Conservation (phyloP, 2,113 vertebrate species). For the Menidia beryllina region DNA sequence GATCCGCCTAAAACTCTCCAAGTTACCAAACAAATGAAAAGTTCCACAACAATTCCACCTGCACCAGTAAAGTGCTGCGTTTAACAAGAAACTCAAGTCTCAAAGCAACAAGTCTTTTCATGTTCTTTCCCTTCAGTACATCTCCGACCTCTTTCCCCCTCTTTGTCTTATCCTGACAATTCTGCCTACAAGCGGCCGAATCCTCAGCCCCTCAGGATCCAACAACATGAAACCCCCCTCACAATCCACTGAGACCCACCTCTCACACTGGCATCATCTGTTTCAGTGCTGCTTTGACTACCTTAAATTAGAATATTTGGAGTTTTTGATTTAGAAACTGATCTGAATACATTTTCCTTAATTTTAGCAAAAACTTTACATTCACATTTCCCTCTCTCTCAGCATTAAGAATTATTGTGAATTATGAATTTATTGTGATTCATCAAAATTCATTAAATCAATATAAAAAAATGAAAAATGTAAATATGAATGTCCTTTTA, state of each 20-base stretch:
- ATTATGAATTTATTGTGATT: too few species aligned
- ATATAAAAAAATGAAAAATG: too few species aligned
- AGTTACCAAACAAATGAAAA: not conserved
- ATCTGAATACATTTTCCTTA: too few species aligned
- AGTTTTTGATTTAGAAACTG: too few species aligned
- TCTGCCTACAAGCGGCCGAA: not conserved
- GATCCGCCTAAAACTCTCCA: not conserved
- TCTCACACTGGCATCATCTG: not conserved
- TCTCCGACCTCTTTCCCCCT: not conserved
- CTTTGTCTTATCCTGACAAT: not conserved
- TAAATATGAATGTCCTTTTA: too few species aligned
- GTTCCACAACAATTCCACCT: slow-evolving; percentile 1
- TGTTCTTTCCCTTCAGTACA: not conserved
- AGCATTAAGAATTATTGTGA: too few species aligned
- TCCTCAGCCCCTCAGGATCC: not conserved
- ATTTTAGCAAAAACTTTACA: too few species aligned
- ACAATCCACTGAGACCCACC: not conserved
- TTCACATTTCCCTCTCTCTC: too few species aligned
- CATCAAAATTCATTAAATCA: too few species aligned
- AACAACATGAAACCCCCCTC: not conserved
- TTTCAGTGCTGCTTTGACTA: too few species aligned
- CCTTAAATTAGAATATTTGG: too few species aligned
- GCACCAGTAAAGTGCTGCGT: not conserved
- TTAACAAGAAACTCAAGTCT: not conserved
- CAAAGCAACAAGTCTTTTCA: slow-evolving; percentile 8